Conservation (phyloP, 2,797 vertebrate genomes). For the Thaleichthys pacificus region DNA sequence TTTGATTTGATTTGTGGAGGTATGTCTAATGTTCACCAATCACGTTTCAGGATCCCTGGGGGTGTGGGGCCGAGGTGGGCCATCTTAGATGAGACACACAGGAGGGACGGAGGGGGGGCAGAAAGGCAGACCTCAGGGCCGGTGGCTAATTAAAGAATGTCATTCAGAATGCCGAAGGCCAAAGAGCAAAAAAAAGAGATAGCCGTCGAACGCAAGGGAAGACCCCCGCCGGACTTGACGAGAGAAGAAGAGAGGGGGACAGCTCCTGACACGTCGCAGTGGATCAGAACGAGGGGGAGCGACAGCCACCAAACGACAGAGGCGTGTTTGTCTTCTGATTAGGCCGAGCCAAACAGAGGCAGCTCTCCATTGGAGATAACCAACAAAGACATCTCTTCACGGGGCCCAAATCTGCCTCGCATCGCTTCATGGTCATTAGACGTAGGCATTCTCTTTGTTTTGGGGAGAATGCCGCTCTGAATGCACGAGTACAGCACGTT, state of each 20-base stretch:
- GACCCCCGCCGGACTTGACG: no score
- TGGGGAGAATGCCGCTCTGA: constrained; percentile 33
- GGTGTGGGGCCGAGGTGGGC: no score
- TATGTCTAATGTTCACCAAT: constrained; percentile 45
- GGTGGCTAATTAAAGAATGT: background rate
- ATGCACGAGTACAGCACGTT: constrained; percentile 34
- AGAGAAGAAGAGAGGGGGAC: constrained; percentile 22
- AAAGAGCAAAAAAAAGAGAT: constrained; percentile 23
- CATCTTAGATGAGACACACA: constrained; percentile 11
- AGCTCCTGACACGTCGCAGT: constrained; percentile 23
- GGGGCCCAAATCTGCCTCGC: constrained; percentile 62
- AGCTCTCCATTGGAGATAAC: constrained; percentile 69
- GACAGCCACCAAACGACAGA: constrained; percentile 73
- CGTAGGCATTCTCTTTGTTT: constrained; percentile 61
- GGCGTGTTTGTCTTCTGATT: constrained; percentile 80
- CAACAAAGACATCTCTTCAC: constrained; percentile 72
- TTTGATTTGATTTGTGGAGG: constrained; percentile 32
- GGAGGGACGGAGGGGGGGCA: constrained; percentile 3
- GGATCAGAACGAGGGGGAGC: constrained; percentile 36
- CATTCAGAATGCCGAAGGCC: background rate
- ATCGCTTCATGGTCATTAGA: constrained; percentile 68
- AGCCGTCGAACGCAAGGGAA: constrained; percentile 17
- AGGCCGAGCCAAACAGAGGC: constrained; percentile 68
- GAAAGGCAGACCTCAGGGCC: constrained; percentile 16
- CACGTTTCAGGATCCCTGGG: background rate